Percentiles rank a stretch among this genome's conserved stretches.
Conservation (phyloP, 2,113 vertebrate genomes). For the Chamaea fasciata region DNA sequence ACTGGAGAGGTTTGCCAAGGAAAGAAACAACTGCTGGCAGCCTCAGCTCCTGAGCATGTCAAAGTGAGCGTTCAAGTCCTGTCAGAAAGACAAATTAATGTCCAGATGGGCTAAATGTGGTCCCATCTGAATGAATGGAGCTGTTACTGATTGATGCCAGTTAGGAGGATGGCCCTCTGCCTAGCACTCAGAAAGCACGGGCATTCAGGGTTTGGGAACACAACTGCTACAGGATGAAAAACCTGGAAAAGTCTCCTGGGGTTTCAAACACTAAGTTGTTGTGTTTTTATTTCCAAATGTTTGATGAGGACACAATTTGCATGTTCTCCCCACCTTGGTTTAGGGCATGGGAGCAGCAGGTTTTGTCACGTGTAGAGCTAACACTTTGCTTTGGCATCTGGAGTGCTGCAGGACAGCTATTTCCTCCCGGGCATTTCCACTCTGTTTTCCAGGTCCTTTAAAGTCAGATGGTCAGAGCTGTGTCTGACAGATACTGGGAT, state of each 20-base stretch:
- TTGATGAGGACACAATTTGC: not conserved
- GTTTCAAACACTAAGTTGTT: not conserved
- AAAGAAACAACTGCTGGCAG: slow-evolving; percentile 42
- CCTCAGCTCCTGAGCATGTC: not conserved
- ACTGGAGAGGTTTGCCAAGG: slow-evolving; percentile 26
- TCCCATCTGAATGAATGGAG: not conserved
- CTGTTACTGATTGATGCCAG: not conserved
- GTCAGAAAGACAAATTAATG: slow-evolving; percentile 27
- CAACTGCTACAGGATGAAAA: not conserved
- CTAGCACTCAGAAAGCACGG: not conserved
- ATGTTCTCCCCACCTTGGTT: not conserved
- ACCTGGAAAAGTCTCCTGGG: not conserved
- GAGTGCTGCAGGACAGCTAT: not conserved
- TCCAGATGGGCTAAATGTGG: slow-evolving; percentile 29
- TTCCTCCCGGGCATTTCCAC: not conserved
- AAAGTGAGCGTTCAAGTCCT: not conserved
- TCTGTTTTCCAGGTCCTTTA: not conserved
- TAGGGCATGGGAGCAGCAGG: not conserved
- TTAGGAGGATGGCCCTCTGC: not conserved
- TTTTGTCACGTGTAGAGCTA: not conserved
- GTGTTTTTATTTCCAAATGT: not conserved
- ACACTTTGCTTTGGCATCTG: not conserved
- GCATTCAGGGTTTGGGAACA: not conserved
- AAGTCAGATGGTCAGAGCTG: not conserved
- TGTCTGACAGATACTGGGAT: not conserved